Percentiles rank a stretch among this genome's conserved stretches.
Evolutionary conservation across 2,888 invertebrate genomes (phyloP).

Genomic region (Oeneis ivallda): DNA sequence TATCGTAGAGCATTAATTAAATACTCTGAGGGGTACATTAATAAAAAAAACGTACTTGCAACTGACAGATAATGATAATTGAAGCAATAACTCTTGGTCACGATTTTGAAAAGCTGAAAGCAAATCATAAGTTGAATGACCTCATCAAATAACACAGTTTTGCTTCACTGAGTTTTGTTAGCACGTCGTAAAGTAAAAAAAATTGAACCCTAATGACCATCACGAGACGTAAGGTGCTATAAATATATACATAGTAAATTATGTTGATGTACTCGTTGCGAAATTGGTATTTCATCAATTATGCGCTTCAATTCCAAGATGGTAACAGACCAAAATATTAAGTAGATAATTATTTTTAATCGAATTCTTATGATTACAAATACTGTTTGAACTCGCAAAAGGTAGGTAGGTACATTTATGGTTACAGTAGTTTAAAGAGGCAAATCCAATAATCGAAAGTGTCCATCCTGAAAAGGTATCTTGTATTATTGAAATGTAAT

Average conservation of each 20-base stretch:
- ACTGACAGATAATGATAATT: background rate
- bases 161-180: constrained; percentile 15
- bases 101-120: constrained; percentile 1
- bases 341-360: background rate
- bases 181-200: background rate
- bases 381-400: too few species aligned
- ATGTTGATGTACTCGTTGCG: background rate
- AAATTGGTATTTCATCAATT: background rate
- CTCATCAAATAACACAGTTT: constrained; percentile 1
- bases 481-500: too few species aligned
- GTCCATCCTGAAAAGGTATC: too few species aligned
- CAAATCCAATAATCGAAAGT: background rate
- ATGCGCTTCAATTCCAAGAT: constrained; percentile 6
- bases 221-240: constrained; percentile 6
- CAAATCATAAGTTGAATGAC: constrained; percentile 2
- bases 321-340: background rate
- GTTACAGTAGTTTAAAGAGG: background rate
- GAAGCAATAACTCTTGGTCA: background rate
- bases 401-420: background rate
- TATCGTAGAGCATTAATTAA: too few species aligned
- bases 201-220: background rate
- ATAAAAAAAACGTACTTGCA: too few species aligned
- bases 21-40: too few species aligned
- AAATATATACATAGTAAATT: background rate
- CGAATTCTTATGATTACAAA: background rate